Conservation (phyloP, 1,140 invertebrate species). For the Papilio dardanus region DNA sequence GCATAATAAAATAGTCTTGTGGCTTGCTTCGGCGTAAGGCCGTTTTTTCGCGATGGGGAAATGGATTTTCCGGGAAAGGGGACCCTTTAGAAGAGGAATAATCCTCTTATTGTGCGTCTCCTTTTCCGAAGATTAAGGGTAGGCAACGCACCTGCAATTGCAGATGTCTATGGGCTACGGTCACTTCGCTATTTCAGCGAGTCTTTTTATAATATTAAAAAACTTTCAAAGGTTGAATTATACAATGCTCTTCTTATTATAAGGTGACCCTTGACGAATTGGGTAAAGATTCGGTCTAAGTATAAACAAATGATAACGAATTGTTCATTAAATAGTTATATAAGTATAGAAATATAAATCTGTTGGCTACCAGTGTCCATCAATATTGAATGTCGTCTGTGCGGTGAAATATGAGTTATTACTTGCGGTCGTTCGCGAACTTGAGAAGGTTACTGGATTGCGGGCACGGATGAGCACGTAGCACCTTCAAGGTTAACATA, state of each 20-base stretch:
- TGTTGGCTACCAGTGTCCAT: slow-evolving; percentile 29
- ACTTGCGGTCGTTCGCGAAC: slow-evolving; percentile 56
- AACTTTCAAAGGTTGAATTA: too few relatives aligned
- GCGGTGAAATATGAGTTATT: slow-evolving; percentile 68
- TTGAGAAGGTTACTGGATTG: slow-evolving; percentile 51
- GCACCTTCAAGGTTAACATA: slow-evolving; percentile 40
- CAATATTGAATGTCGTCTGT: slow-evolving; percentile 55
- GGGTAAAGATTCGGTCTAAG: not conserved
- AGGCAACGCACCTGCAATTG: too few relatives aligned
- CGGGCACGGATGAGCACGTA: slow-evolving; percentile 40
- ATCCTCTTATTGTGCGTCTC: too few relatives aligned
- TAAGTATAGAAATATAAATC: slow-evolving; percentile 1
- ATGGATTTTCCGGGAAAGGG: too few relatives aligned
- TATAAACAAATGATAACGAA: not conserved
- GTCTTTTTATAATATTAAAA: too few relatives aligned
- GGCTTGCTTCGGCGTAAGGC: too few relatives aligned
- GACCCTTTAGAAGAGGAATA: too few relatives aligned
- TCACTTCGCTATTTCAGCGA: too few relatives aligned
- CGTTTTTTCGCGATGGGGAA: too few relatives aligned
- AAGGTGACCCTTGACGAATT: not conserved
- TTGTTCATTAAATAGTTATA: not conserved
- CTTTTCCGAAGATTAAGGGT: too few relatives aligned
- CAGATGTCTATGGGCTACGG: too few relatives aligned
- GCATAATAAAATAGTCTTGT: slow-evolving; percentile 10
- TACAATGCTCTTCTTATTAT: too few relatives aligned